phyloP scores from a whole-genome alignment of 1,140 invertebrate species.

The Brachionus asplanchnoidis region DNA sequence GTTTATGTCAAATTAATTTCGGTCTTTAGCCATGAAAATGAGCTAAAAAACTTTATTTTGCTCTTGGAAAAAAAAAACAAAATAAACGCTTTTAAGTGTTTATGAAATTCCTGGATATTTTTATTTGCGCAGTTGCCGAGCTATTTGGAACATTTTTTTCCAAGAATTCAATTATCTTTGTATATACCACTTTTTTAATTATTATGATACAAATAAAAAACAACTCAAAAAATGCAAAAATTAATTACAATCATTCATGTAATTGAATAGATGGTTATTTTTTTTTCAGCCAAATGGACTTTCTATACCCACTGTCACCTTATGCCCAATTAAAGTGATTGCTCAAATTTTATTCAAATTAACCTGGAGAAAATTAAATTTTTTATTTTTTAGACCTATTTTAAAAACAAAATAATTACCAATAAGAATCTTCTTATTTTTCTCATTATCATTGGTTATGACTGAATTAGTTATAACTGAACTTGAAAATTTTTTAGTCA shows the following conservation, averaged over 20 bases:
- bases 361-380: background rate
- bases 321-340: background rate
- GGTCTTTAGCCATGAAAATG: background rate
- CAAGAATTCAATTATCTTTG: background rate
- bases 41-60: background rate
- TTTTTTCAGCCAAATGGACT: background rate
- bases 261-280: background rate
- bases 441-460: background rate
- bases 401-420: background rate
- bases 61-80: background rate
- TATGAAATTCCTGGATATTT: background rate
- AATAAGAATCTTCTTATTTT: background rate
- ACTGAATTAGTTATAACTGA: background rate
- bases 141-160: background rate
- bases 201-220: background rate
- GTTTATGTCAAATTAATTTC: conserved; percentile 24
- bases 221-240: background rate
- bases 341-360: background rate
- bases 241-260: background rate
- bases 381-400: background rate
- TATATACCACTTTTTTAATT: background rate
- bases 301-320: background rate
- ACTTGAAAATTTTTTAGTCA: background rate
- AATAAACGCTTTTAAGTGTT: background rate
- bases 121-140: background rate